Evolutionary conservation across 2,797 vertebrate genomes (phyloP).

Genomic region (Lutjanus campechanus): DNA sequence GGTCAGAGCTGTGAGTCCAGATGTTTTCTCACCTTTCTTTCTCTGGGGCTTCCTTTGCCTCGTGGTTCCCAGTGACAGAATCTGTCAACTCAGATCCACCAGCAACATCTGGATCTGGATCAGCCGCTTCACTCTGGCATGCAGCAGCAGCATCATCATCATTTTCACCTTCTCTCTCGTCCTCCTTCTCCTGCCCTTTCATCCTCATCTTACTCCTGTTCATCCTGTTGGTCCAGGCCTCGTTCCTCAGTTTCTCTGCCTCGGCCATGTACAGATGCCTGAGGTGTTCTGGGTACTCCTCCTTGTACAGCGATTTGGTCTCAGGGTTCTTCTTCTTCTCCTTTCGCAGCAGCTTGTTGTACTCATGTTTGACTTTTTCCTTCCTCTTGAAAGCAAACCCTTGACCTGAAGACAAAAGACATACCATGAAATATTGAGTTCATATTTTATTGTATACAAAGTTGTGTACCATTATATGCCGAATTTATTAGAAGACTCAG

Average conservation of each 20-base stretch:
- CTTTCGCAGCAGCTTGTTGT: slow-evolving; percentile 90
- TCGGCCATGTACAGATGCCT: slow-evolving; percentile 95
- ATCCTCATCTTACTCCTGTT: slow-evolving; percentile 76
- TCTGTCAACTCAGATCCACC: slow-evolving; percentile 35
- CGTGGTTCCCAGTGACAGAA: slow-evolving; percentile 29
- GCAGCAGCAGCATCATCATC: neutral
- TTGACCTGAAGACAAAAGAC: slow-evolving; percentile 83
- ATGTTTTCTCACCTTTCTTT: slow-evolving; percentile 44
- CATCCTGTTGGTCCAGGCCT: slow-evolving; percentile 73
- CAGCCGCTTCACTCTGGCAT: slow-evolving; percentile 14
- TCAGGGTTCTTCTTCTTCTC: slow-evolving; percentile 74
- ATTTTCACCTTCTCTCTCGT: slow-evolving; percentile 14
- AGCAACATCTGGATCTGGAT: slow-evolving; percentile 30
- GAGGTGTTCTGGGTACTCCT: slow-evolving; percentile 94
- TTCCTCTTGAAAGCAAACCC: slow-evolving; percentile 94
- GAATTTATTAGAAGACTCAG: neutral
- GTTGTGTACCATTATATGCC: neutral
- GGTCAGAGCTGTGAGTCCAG: no score
- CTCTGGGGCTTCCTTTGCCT: slow-evolving; percentile 22
- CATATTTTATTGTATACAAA: neutral
- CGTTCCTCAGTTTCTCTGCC: slow-evolving; percentile 85
- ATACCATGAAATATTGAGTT: neutral
- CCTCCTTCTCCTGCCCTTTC: slow-evolving; percentile 5
- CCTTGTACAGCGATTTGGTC: slow-evolving; percentile 77
- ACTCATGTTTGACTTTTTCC: slow-evolving; percentile 89